Conservation (phyloP, 2,888 invertebrate genomes). For the Ischnura elegans region DNA sequence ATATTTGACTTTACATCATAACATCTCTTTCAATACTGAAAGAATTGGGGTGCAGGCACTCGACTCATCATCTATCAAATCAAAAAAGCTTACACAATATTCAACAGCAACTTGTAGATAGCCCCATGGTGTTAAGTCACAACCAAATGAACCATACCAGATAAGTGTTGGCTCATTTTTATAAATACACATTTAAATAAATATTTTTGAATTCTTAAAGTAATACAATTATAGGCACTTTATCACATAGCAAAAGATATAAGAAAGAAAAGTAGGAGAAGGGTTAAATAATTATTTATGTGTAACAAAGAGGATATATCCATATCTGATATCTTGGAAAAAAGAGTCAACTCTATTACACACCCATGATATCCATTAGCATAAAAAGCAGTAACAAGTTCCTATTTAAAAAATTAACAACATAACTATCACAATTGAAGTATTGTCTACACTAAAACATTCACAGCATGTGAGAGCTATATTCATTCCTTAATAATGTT, state of each 20-base stretch:
- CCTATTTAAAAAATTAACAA: not conserved
- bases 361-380: conserved; percentile 18
- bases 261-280: conserved; percentile 37
- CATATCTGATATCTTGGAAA: not conserved
- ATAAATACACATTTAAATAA: not conserved
- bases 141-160: conserved; percentile 37
- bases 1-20: conserved; percentile 50
- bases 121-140: not conserved
- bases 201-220: conserved; percentile 16
- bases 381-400: conserved; percentile 14
- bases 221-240: conserved; percentile 53
- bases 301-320: not conserved
- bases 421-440: conserved; percentile 37
- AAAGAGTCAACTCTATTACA: conserved; percentile 12
- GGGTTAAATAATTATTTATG: conserved; percentile 1
- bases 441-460: conserved; percentile 38
- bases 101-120: conserved; percentile 34
- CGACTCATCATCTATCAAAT: conserved; percentile 54
- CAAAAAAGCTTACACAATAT: conserved; percentile 48
- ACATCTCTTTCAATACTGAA: conserved; percentile 60
- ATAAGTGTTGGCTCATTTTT: not conserved
- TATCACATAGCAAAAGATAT: conserved; percentile 46
- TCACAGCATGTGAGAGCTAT: not conserved
- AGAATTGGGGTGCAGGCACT: conserved; percentile 62
- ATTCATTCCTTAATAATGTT: conserved; percentile 1